Percentiles rank a stretch among this genome's conserved stretches.
Conservation (phyloP, 2,113 vertebrate genomes). For the Egretta garzetta region DNA sequence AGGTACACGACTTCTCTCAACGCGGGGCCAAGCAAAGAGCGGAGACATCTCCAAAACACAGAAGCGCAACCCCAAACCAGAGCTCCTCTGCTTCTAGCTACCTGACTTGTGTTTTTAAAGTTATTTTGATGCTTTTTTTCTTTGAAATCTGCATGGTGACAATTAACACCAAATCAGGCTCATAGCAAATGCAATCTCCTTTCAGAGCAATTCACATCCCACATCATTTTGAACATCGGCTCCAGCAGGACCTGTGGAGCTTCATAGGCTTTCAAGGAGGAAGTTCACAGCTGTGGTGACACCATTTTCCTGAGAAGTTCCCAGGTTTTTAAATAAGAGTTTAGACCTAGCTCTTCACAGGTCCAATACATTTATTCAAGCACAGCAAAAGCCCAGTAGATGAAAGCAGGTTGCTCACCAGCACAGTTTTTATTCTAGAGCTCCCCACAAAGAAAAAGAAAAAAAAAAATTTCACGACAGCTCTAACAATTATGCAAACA, state of each 20-base stretch:
- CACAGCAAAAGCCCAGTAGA: background rate
- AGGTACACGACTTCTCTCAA: background rate
- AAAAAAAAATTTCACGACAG: background rate
- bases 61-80: background rate
- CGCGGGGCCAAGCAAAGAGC: background rate
- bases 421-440: background rate
- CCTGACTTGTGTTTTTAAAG: background rate
- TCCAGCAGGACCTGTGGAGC: background rate
- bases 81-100: slow-evolving; percentile 10
- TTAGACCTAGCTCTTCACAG: background rate
- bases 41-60: background rate
- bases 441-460: slow-evolving; percentile 8
- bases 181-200: background rate
- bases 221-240: fast-evolving
- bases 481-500: slow-evolving; percentile 65
- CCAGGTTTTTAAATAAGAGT: background rate
- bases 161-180: background rate
- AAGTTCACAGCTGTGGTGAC: background rate
- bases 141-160: background rate
- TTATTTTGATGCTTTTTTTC: background rate
- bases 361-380: background rate
- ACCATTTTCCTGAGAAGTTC: background rate
- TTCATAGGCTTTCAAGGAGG: background rate
- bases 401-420: slow-evolving; percentile 23
- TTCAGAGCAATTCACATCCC: background rate